Evolutionary conservation across 2,113 vertebrate species (phyloP).

Genomic region (rat (Rattus norvegicus)): GRCr8 NC_086036.1:58543501-58544000

Average conservation of each 20-base stretch:
- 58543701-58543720: neutral
- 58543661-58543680: neutral
- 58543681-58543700: neutral
- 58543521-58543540: neutral
- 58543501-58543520: neutral
- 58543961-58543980: neutral
- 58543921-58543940: no score
- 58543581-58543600: neutral
- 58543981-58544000: rapidly evolving
- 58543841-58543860: neutral
- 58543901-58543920: neutral
- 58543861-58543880: neutral
- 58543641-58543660: no score
- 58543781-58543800: neutral
- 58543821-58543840: neutral
- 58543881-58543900: neutral
- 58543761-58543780: neutral
- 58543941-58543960: neutral
- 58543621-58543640: no score
- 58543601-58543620: neutral
- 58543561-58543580: neutral
- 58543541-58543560: neutral
- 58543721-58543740: neutral
- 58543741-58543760: neutral
- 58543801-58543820: neutral